A percentile compares a stretch with the other conserved stretches of the same genome.
These are phyloP conservation scores for Clarias macrocephalus DNA, from an alignment of 2,113 vertebrate species.

Conservation along the genomic window DNA sequence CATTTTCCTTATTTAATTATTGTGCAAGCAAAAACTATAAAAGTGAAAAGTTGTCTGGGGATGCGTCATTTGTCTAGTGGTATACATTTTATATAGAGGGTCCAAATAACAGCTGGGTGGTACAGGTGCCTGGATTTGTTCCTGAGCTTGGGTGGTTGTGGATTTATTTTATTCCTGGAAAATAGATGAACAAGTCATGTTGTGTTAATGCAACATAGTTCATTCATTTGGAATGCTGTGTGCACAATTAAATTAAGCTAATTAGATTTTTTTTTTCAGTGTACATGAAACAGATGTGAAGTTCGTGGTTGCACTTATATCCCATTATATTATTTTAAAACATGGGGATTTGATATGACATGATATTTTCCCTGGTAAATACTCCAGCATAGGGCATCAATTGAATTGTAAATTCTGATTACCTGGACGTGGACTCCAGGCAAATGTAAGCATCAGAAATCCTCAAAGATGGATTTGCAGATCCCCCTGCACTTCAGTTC, in stretches of 20 bases:
- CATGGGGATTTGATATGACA: background rate
- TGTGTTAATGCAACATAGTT: background rate
- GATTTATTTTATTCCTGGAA: background rate
- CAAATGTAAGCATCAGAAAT: background rate
- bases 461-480: background rate
- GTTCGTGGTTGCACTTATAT: background rate
- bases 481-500: background rate
- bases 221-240: background rate
- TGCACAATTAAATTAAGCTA: background rate
- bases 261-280: background rate
- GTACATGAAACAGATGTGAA: background rate
- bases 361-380: background rate
- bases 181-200: background rate
- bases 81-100: background rate
- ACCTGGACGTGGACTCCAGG: background rate
- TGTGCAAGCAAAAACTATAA: background rate
- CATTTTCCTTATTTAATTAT: background rate
- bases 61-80: background rate
- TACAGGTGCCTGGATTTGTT: background rate
- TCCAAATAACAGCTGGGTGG: background rate
- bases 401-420: background rate
- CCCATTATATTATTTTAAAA: background rate
- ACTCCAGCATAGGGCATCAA: background rate
- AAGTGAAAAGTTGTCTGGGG: background rate
- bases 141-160: background rate